A percentile compares a stretch with the other conserved stretches of the same genome.
Evolutionary conservation across 2,797 vertebrate genomes (phyloP).

Genomic region (Linurgus olivaceus): DNA sequence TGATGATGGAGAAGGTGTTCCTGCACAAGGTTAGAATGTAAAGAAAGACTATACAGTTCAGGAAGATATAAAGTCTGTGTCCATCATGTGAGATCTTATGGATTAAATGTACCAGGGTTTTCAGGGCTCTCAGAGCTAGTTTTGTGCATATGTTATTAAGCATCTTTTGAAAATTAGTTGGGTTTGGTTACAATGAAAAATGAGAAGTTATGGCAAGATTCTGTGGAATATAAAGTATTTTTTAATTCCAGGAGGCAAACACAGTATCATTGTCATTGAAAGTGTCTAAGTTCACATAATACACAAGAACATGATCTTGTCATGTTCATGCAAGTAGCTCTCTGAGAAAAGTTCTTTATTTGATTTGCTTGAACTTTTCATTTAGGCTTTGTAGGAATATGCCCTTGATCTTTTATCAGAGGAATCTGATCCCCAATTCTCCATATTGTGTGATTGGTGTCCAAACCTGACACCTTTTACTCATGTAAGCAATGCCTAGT

Average conservation of each 20-base stretch:
- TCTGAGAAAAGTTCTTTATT: not conserved
- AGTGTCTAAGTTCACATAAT: not conserved
- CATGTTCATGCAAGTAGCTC: not conserved
- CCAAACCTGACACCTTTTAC: not conserved
- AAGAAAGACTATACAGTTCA: not conserved
- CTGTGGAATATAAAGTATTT: not conserved
- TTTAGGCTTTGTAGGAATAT: not conserved
- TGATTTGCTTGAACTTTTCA: not conserved
- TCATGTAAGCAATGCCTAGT: not conserved
- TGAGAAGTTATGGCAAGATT: not conserved
- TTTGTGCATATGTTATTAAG: not conserved
- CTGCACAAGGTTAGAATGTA: not conserved
- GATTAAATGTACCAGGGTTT: not conserved
- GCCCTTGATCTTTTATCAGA: not conserved
- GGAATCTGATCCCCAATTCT: not conserved
- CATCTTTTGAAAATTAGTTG: not conserved
- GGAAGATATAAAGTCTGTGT: not conserved
- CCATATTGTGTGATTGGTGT: rapidly evolving
- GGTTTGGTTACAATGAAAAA: not conserved
- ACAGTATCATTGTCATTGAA: not conserved
- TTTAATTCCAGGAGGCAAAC: not conserved
- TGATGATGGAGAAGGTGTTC: not conserved
- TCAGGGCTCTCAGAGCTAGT: not conserved
- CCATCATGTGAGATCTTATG: not conserved
- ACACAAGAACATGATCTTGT: not conserved